These are phyloP conservation scores for Dallia pectoralis DNA, from an alignment of 2,797 vertebrate genomes.

Conservation along the genomic window DNA sequence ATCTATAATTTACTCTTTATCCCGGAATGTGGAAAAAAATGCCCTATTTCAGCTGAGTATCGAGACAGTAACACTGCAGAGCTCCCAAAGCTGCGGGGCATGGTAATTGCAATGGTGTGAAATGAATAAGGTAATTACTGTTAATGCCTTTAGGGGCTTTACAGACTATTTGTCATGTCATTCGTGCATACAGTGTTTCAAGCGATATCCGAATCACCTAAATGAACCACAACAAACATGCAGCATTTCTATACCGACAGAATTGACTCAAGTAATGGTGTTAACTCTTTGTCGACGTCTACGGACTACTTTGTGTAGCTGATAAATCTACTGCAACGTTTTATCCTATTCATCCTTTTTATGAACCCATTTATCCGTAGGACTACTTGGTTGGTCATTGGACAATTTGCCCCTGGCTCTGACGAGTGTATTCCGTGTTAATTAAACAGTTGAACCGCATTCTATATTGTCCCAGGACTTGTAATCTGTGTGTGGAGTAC, in stretches of 20 bases:
- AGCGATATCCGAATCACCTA: conserved; percentile 51
- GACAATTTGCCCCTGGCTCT: background rate
- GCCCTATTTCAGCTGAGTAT: conserved; percentile 28
- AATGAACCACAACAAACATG: conserved; percentile 49
- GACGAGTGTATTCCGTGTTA: background rate
- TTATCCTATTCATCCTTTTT: too few species aligned
- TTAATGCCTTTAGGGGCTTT: conserved; percentile 70
- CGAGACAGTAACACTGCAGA: conserved; percentile 8
- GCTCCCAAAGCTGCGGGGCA: conserved; percentile 41
- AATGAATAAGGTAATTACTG: conserved; percentile 73
- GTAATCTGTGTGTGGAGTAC: background rate
- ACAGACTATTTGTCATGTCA: conserved; percentile 59
- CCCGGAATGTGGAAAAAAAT: too few species aligned
- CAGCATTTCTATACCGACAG: conserved; percentile 28
- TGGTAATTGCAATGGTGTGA: conserved; percentile 65
- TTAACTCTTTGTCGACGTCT: background rate
- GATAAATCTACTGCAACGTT: too few species aligned
- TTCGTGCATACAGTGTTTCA: conserved; percentile 50
- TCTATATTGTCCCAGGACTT: background rate
- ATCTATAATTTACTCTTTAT: too few species aligned
- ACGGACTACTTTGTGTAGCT: background rate
- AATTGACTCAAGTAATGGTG: conserved; percentile 8
- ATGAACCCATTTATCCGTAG: too few species aligned
- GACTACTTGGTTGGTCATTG: background rate
- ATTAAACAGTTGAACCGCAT: background rate